phyloP scores from a whole-genome alignment of 1,140 invertebrate genomes.

The Apis cerana region DNA sequence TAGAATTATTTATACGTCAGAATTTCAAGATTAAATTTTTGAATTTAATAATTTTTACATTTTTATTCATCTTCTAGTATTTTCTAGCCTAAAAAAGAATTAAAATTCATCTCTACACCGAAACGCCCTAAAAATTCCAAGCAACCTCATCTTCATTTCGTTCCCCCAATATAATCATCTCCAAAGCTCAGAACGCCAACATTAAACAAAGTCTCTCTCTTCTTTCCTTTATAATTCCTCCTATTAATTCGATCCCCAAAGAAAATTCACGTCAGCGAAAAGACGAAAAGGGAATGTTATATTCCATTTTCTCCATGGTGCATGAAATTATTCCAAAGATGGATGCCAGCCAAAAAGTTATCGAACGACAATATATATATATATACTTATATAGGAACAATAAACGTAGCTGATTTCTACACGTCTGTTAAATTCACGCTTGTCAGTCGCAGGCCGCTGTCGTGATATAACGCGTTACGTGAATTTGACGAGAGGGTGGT shows the following conservation, averaged over 20 bases:
- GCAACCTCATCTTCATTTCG: background rate
- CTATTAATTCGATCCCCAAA: background rate
- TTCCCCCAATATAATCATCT: background rate
- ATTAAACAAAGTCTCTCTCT: background rate
- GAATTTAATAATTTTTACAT: background rate
- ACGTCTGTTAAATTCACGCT: slow-evolving; percentile 74
- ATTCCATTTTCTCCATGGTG: background rate
- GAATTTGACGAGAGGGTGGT: slow-evolving; percentile 69
- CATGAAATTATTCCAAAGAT: slow-evolving; percentile 4
- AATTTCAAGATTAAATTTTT: background rate
- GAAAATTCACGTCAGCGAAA: background rate
- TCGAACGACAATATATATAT: slow-evolving; percentile 56
- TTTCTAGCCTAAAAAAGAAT: no score
- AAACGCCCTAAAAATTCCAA: background rate
- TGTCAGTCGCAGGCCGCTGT: slow-evolving; percentile 73
- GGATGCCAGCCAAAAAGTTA: slow-evolving; percentile 63
- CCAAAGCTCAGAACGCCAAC: background rate
- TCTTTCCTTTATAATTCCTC: background rate
- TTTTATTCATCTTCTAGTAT: background rate
- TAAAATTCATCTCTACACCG: no score
- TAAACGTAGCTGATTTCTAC: slow-evolving; percentile 72
- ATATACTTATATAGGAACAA: slow-evolving; percentile 71
- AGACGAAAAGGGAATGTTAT: background rate
- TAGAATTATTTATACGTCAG: background rate
- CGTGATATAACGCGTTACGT: slow-evolving; percentile 79